Percentiles rank a stretch among this genome's conserved stretches.
Evolutionary conservation across 1,140 invertebrate species (phyloP).

Genomic region (Bradynema listronoti): DNA sequence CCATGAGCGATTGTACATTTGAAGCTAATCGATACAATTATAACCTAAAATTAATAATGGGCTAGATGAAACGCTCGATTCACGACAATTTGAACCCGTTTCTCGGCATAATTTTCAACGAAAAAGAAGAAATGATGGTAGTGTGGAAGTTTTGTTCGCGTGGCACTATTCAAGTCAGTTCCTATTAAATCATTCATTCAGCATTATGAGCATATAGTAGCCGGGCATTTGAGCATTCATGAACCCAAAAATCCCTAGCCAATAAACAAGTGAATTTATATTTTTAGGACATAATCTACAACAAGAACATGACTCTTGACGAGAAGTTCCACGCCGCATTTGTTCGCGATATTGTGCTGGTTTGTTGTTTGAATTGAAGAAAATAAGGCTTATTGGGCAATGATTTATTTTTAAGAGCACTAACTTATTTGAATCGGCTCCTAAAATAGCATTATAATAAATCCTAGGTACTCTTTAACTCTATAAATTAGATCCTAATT

Average conservation of each 20-base stretch:
- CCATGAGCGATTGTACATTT: not conserved
- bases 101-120: conserved; percentile 54
- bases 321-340: conserved; percentile 56
- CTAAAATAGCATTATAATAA: too few relatives aligned
- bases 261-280: not conserved
- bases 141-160: conserved; percentile 56
- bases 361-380: conserved; percentile 7
- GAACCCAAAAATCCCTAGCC: too few relatives aligned
- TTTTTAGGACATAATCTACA: conserved; percentile 54
- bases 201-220: too few relatives aligned
- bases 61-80: conserved; percentile 49
- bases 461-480: too few relatives aligned
- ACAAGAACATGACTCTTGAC: conserved; percentile 49
- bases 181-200: not conserved
- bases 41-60: conserved; percentile 1
- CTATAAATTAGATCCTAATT: too few relatives aligned
- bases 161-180: conserved; percentile 50
- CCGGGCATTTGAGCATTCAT: not conserved
- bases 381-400: too few relatives aligned
- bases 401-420: too few relatives aligned
- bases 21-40: not conserved
- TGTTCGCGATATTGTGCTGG: conserved; percentile 53
- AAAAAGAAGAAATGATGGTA: conserved; percentile 56
- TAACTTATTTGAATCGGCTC: too few relatives aligned
- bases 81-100: conserved; percentile 57